A percentile compares a stretch with the other conserved stretches of the same genome.
Conservation (phyloP, 2,888 invertebrate species). For the Lysandra bellargus region DNA sequence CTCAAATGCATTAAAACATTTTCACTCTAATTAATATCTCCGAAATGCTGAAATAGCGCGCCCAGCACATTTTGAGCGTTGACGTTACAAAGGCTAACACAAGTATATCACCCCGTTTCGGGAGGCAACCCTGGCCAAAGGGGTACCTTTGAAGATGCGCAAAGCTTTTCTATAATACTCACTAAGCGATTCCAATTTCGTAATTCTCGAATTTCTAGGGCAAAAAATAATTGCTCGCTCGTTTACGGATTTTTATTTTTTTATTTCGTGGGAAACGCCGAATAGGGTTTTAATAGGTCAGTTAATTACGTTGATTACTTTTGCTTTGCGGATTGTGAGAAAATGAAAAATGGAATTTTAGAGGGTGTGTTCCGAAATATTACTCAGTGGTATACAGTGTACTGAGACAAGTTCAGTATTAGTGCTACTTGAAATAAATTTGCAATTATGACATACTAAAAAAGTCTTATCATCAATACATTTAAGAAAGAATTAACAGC, state of each 20-base stretch:
- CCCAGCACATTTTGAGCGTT: constrained; percentile 65
- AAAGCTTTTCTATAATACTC: constrained; percentile 78
- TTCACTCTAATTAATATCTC: constrained; percentile 30
- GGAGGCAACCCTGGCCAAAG: constrained; percentile 69
- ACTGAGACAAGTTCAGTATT: too few species aligned
- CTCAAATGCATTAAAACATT: constrained; percentile 32
- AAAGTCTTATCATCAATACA: too few species aligned
- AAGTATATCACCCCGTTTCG: constrained; percentile 69
- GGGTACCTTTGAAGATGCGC: constrained; percentile 80
- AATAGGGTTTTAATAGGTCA: constrained; percentile 17
- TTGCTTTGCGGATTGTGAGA: neutral
- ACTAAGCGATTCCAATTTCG: constrained; percentile 79
- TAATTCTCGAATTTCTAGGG: constrained; percentile 76
- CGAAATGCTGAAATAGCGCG: constrained; percentile 47
- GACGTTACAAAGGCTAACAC: constrained; percentile 82
- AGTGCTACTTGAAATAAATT: too few species aligned
- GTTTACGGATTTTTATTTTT: constrained; percentile 50
- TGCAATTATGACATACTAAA: too few species aligned
- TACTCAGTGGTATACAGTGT: neutral
- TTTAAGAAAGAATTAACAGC: too few species aligned
- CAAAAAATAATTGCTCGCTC: constrained; percentile 77
- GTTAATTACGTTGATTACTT: constrained; percentile 16
- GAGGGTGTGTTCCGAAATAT: neutral
- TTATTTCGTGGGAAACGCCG: constrained; percentile 27
- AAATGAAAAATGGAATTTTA: neutral